Evolutionary conservation across 2,113 vertebrate species (phyloP), one percentile per base, ranked within the genome.

Genomic region (Perccottus glenii): DNA sequence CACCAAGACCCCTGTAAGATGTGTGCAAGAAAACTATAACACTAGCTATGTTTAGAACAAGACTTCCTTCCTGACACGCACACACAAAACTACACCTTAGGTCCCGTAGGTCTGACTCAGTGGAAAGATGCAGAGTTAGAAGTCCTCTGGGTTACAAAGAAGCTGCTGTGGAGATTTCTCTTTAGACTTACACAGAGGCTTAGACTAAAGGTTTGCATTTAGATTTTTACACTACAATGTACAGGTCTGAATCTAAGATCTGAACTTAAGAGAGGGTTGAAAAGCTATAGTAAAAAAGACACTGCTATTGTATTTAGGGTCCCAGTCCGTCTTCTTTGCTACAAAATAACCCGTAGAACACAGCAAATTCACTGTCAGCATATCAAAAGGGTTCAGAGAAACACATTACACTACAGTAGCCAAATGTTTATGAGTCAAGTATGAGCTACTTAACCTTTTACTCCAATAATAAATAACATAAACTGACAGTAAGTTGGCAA

Each of bases 61-160:
- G 35, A 45, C 11, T 2, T 5, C 15, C 40, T 50, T 40, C 12
- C 36, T 45, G 50, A 36, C 15, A 53, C 19, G 51, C 35, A 27
- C 43, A 51, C 59, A 65, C 60, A 79, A 36, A 67, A 32, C 57
- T 59, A 11, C 66, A 55, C 44, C 67, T 79, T 11, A 52, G 48
- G 43, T 64, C 60, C 7, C 63, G 57, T 4, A 52, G 53, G 63
- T 46, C 72, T 53, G 66, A 61, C 50, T 51, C 16, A 59, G 11
- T 43, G 48, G 53, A 68, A 58, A 62, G 42, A 8, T 52, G 60
- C 55, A 65, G 10, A 27, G 52, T 38, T 55, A 6, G 38, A n/a
- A 47, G 64, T 46, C 63, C 50, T 36, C 11, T 45, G 69, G 62
- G 56, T 62, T 65, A 55, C 46, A 49, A 64, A 65, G 33, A 55